Evolutionary conservation across 2,888 invertebrate species (phyloP).

Genomic region (Timandra comae): DNA sequence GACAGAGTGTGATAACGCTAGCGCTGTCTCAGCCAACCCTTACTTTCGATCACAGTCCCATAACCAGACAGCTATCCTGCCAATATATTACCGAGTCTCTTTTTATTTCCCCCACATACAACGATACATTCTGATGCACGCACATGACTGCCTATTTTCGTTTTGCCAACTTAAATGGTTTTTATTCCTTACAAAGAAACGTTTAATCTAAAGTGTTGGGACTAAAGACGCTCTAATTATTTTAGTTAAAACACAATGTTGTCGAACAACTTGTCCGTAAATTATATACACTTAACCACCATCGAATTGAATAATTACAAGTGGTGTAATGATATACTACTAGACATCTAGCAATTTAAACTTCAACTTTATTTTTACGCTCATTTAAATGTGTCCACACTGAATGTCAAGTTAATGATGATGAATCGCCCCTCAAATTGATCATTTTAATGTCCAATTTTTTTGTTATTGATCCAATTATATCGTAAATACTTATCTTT

Average conservation of each 20-base stretch:
- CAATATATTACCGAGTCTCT: too few relatives aligned
- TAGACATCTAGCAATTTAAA: conserved; percentile 45
- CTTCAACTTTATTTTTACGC: conserved; percentile 34
- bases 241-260: conserved; percentile 41
- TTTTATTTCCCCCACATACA: too few relatives aligned
- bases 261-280: conserved; percentile 45
- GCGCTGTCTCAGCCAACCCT: too few relatives aligned
- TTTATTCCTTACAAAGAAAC: too few relatives aligned
- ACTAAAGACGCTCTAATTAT: conserved; percentile 45
- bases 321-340: conserved; percentile 46
- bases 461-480: conserved; percentile 1
- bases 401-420: conserved; percentile 17
- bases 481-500: too few relatives aligned
- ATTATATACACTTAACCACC: conserved; percentile 55
- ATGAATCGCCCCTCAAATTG: conserved; percentile 9
- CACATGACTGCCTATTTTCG: too few relatives aligned
- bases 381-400: conserved; percentile 39
- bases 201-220: conserved; percentile 37
- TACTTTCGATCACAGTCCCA: too few relatives aligned
- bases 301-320: conserved; percentile 64
- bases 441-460: conserved; percentile 5
- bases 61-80: too few relatives aligned
- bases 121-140: too few relatives aligned
- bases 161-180: conserved; percentile 1
- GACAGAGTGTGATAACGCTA: too few relatives aligned